Evolutionary conservation across 2,797 vertebrate species (phyloP).

Genomic region (Scolopax bukidnonensis): DNA sequence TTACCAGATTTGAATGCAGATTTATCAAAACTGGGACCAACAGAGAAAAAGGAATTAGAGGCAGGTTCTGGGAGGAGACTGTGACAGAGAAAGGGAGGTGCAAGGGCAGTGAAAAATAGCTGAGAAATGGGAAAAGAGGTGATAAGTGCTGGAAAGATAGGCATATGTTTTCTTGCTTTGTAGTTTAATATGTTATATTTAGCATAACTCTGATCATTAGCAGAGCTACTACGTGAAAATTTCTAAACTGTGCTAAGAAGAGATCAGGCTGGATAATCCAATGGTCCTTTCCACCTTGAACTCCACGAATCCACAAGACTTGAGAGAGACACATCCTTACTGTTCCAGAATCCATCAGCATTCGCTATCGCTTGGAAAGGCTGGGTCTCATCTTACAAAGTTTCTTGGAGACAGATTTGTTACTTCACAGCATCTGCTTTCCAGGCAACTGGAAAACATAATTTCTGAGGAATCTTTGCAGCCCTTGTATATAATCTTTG

Average conservation of each 20-base stretch:
- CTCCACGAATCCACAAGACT: neutral
- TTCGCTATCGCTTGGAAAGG: neutral
- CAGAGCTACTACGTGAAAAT: neutral
- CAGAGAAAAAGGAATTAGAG: neutral
- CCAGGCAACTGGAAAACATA: neutral
- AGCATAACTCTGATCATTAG: neutral
- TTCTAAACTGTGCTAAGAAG: neutral
- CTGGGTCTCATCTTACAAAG: neutral
- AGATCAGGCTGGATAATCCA: neutral
- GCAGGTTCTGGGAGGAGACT: neutral
- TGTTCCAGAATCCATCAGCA: neutral
- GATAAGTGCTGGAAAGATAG: neutral
- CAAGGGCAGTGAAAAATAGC: neutral
- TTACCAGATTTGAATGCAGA: neutral
- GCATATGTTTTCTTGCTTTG: neutral
- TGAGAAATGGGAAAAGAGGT: neutral
- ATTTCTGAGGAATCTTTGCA: neutral
- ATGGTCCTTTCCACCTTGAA: slow-evolving; percentile 1
- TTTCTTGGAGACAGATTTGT: neutral
- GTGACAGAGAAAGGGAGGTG: neutral
- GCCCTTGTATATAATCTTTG: neutral
- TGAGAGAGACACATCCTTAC: accelerated
- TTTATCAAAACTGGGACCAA: neutral
- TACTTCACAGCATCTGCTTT: neutral
- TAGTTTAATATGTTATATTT: neutral